Conservation (phyloP, 2,888 invertebrate genomes). For the Macrophya alboannulata region DNA sequence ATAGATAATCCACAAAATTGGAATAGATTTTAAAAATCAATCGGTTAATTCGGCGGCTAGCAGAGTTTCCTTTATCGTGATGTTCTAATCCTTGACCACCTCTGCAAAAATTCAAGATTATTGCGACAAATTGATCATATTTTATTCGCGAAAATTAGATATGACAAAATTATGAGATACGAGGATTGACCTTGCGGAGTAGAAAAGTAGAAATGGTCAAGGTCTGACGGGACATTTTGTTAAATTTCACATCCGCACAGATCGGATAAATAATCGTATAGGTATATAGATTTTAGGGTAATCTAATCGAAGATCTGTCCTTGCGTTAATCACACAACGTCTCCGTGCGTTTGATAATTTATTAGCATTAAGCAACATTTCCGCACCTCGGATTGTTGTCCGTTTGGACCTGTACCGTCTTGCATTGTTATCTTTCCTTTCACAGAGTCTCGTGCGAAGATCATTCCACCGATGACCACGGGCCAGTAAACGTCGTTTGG, state of each 20-base stretch:
- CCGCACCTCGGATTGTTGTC: conserved; percentile 36
- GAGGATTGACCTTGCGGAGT: not conserved
- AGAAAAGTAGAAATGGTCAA: not conserved
- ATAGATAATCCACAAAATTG: not conserved
- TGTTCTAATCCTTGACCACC: not conserved
- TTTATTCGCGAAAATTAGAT: conserved; percentile 4
- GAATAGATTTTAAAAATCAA: not conserved
- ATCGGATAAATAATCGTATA: not conserved
- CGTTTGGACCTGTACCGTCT: conserved; percentile 7
- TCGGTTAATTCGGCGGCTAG: not conserved
- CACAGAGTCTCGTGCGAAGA: conserved; percentile 44
- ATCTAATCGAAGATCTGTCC: conserved; percentile 27
- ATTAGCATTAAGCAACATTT: not conserved
- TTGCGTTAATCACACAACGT: not conserved
- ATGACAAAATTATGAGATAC: not conserved
- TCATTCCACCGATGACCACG: conserved; percentile 54
- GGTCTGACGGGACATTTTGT: not conserved
- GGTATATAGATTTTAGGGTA: not conserved
- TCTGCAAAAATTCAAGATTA: no score
- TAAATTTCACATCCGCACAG: not conserved
- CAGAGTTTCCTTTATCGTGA: not conserved
- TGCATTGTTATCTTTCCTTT: conserved; percentile 48
- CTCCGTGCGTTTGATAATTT: not conserved
- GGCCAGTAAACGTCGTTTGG: conserved; percentile 46
- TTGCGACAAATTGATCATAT: not conserved